Base-by-base conservation (phyloP, 1,140 invertebrate species). In the Drosophila busckii region DNA sequence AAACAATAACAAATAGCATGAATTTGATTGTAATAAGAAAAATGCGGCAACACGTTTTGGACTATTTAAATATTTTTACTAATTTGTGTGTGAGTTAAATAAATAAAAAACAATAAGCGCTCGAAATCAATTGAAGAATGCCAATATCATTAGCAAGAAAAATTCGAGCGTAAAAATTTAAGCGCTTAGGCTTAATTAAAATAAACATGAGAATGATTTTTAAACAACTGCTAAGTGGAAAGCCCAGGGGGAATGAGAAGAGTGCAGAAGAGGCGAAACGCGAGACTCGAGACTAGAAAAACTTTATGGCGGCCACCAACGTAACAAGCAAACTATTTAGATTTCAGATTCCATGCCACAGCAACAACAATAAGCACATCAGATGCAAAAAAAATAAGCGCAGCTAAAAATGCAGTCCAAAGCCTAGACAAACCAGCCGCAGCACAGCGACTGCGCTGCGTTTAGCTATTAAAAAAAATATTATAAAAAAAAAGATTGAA, bases 11-110 rank as follows among this genome's bases (percentile, higher is more conserved):
- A n/a, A n/a, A n/a, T n/a, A n/a, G n/a, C n/a, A n/a, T n/a, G n/a
- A n/a, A n/a, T n/a, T n/a, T n/a, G n/a, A n/a, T n/a, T n/a, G n/a
- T n/a, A 38, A 37, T 9, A 23, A 59, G 26, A 29, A 54, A 58
- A 78, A 42, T 50, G 55, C 73, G 45, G 50, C 46, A 82, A 82
- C 75, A 82, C 75, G 75, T 80, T 80, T 69, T 8, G 60, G 52
- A n/a, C 68, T 80, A 61, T 80, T 80, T 75, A 82, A 80, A 80
- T 82, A 80, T 80, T 82, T 80, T 69, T 45, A 49, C 75, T 34
- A 58, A 82, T 66, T 61, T 55, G 26, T 62, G 44, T 55, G 37
- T 52, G 37, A 32, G 38, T 31, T 22, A 61, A 53, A 48, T 23
- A 53, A 59, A 46, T 59, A 50, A 48, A 54, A 69, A 38, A 50